Conservation (phyloP, 2,113 vertebrate genomes). For the Piaya cayana region DNA sequence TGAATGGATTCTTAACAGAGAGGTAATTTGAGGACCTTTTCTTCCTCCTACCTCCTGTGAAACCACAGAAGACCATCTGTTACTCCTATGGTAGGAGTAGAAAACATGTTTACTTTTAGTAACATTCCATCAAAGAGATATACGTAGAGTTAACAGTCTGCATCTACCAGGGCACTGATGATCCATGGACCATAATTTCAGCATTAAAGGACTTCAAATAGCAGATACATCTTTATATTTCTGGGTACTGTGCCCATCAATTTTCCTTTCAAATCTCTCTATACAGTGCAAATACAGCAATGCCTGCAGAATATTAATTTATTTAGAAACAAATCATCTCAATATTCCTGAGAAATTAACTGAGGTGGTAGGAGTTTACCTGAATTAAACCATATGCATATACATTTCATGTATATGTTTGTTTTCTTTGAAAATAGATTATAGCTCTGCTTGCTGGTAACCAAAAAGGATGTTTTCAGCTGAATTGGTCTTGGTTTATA, state of each 20-base stretch:
- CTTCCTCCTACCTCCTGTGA: constrained; percentile 30
- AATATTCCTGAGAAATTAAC: not conserved
- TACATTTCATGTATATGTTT: not conserved
- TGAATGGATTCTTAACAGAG: not conserved
- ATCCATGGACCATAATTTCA: not conserved
- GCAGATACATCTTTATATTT: not conserved
- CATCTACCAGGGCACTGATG: not conserved
- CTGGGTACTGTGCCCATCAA: not conserved
- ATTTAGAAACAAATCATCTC: not conserved
- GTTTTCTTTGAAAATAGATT: not conserved
- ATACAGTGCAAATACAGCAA: not conserved
- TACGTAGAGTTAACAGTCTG: not conserved
- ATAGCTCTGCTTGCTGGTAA: not conserved
- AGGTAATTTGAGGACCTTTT: constrained; percentile 19
- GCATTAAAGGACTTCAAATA: not conserved
- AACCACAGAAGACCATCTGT: constrained; percentile 44
- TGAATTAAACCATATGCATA: not conserved
- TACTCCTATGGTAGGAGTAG: constrained; percentile 26
- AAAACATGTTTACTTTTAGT: constrained; percentile 49
- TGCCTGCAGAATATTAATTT: not conserved
- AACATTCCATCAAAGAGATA: constrained; percentile 25
- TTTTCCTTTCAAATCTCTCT: not conserved
- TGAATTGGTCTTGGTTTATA: not conserved
- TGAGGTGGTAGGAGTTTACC: not conserved
- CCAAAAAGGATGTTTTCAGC: not conserved